Conservation (phyloP, 2,888 invertebrate species). For the Hanleya hanleyi region DNA sequence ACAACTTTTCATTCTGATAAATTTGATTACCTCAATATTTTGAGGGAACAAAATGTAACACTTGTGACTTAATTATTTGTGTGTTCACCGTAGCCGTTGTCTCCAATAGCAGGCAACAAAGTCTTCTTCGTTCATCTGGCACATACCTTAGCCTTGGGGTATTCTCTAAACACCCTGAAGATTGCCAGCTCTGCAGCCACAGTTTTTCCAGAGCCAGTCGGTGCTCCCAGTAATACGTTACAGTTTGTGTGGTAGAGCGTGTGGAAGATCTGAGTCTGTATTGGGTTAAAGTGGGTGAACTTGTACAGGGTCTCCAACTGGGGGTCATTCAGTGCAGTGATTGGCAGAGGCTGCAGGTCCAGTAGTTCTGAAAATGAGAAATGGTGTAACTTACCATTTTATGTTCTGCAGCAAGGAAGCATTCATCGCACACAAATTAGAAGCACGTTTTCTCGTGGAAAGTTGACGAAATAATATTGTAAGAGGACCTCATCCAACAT, state of each 20-base stretch:
- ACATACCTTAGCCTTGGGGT: constrained; percentile 78
- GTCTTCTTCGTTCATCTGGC: no score
- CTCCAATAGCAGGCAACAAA: neutral
- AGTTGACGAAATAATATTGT: no score
- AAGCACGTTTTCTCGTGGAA: no score
- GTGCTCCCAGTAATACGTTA: constrained; percentile 91
- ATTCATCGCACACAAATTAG: no score
- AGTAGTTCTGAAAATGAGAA: constrained; percentile 84
- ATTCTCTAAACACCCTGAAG: constrained; percentile 88
- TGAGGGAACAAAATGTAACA: no score
- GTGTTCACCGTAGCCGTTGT: neutral
- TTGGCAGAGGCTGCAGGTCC: constrained; percentile 91
- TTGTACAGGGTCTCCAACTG: constrained; percentile 86
- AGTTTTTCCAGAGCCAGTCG: constrained; percentile 98
- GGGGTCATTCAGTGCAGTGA: constrained; percentile 85
- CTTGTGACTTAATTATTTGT: no score
- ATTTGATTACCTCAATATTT: no score
- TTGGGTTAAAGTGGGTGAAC: constrained; percentile 98
- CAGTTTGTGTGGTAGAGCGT: constrained; percentile 95
- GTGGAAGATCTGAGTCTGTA: constrained; percentile 98
- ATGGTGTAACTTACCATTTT: no score
- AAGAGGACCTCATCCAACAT: no score
- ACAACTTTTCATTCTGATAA: no score
- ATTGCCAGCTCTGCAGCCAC: constrained; percentile 98
- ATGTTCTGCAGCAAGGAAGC: no score